Evolutionary conservation across 1,140 invertebrate species (phyloP).

Genomic region (Tenebrio molitor): DNA sequence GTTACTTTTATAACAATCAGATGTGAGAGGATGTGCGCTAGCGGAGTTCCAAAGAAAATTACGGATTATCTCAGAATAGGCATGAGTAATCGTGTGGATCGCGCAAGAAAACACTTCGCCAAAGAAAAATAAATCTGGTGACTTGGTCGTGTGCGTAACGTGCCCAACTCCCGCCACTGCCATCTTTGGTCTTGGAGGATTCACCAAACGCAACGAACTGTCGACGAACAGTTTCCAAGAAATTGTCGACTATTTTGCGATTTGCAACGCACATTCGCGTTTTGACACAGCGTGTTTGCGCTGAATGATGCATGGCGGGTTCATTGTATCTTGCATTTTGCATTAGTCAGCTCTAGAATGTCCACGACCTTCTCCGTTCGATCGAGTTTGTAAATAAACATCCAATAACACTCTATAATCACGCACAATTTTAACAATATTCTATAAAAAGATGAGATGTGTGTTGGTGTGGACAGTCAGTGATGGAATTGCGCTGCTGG

Average conservation of each 20-base stretch:
- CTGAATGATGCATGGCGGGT: not conserved
- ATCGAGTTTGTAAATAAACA: conserved; percentile 36
- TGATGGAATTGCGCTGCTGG: conserved; percentile 10
- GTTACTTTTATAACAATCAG: conserved; percentile 38
- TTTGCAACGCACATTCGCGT: too few relatives aligned
- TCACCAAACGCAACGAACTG: too few relatives aligned
- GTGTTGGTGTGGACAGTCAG: not conserved
- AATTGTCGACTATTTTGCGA: too few relatives aligned
- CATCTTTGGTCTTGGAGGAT: too few relatives aligned
- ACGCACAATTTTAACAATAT: conserved; percentile 24
- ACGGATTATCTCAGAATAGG: conserved; percentile 31
- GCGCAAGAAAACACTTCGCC: not conserved
- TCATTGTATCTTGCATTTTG: conserved; percentile 20
- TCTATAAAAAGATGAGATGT: conserved; percentile 18
- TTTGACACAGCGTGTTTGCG: too few relatives aligned
- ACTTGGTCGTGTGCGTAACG: too few relatives aligned
- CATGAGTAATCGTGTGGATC: conserved; percentile 3
- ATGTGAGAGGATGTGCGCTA: conserved; percentile 26
- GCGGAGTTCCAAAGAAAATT: conserved; percentile 20
- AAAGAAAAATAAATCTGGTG: not conserved
- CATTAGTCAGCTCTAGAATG: conserved; percentile 21
- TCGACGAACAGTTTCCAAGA: too few relatives aligned
- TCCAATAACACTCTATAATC: conserved; percentile 24
- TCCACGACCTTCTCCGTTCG: conserved; percentile 19
- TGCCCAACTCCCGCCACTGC: too few relatives aligned